Evolutionary conservation across 1,140 invertebrate genomes (phyloP), one percentile per base, ranked within the genome.

Genomic region (Bombus vancouverensis): DNA sequence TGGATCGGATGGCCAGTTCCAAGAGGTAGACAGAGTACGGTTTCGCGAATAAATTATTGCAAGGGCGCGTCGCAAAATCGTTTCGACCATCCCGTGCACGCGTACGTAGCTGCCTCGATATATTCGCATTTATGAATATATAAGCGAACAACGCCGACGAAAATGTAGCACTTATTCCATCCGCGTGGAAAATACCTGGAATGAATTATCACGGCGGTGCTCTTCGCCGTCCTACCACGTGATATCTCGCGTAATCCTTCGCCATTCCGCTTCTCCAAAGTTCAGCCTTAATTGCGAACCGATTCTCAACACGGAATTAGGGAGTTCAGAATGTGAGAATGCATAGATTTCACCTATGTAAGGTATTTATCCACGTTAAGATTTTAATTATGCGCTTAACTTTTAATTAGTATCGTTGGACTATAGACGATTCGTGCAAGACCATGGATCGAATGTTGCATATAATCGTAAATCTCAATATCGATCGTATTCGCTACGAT

Each of bases 1-100:
- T 53, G 47, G 47, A 53, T 53, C 47, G 18, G 47, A 53, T 53
- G 47, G 47, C 6, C 47, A 1, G 37, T 39, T 47, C n/a, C 66
- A 70, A 42, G 59, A 72, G 59, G 70, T 68, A 25, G 22, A 22
- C 18, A 28, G 85, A 77, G 75, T 71, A 65, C 62, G 87, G 70
- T 84, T 86, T 75, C 76, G 70, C 87, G 84, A 83, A 89, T 89
- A 85, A 89, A 89, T 89, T 89, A 89, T 89, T 70, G 88, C 70
- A 37, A 47, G 65, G 68, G 37, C 66, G 44, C 47, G 47, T 22
- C 18, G 47, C 47, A 8, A 53, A 53, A 53, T 53, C 47, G 47
- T 53, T 53, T 53, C 18, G 47, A 53, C 47, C 47, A 53, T 53
- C 47, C 18, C 47, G 80, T 66, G 59, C 57, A 72, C 53, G 59